phyloP scores from a whole-genome alignment of 1,140 invertebrate genomes.

The Bilobella aurantiaca region DNA sequence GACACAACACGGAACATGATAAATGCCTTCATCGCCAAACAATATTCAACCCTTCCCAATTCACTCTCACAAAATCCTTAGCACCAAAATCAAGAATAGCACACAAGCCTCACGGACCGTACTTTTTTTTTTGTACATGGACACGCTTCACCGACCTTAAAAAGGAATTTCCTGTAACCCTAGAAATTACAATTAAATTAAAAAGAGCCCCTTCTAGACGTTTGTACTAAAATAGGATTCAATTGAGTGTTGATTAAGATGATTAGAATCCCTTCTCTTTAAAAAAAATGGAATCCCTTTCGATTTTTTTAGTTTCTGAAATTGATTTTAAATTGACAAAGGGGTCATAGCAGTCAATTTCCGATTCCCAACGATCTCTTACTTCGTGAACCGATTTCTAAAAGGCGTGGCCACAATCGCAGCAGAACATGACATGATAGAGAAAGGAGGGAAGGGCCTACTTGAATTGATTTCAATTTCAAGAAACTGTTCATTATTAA shows the following conservation, averaged over 20 bases:
- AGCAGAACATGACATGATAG: background rate
- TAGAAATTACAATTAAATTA: background rate
- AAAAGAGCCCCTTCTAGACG: background rate
- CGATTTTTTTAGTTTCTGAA: background rate
- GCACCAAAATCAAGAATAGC: background rate
- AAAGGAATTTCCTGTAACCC: constrained; percentile 3
- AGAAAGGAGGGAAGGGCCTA: background rate
- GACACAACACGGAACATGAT: constrained; percentile 1
- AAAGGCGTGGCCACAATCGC: background rate
- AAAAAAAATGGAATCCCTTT: background rate
- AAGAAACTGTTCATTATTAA: background rate
- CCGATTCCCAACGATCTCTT: no score
- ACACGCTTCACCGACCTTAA: constrained; percentile 25
- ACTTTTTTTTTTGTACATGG: no score
- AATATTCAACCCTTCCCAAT: background rate
- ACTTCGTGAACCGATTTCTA: background rate
- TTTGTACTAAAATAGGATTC: background rate
- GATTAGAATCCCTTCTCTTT: background rate
- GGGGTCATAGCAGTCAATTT: no score
- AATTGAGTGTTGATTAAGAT: background rate
- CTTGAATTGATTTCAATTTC: background rate
- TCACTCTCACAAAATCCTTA: background rate
- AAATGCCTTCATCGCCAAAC: background rate
- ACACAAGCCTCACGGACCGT: background rate
- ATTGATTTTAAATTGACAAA: background rate